Evolutionary conservation across 2,797 vertebrate genomes (phyloP).

Genomic region (Aphelocoma californica): DNA sequence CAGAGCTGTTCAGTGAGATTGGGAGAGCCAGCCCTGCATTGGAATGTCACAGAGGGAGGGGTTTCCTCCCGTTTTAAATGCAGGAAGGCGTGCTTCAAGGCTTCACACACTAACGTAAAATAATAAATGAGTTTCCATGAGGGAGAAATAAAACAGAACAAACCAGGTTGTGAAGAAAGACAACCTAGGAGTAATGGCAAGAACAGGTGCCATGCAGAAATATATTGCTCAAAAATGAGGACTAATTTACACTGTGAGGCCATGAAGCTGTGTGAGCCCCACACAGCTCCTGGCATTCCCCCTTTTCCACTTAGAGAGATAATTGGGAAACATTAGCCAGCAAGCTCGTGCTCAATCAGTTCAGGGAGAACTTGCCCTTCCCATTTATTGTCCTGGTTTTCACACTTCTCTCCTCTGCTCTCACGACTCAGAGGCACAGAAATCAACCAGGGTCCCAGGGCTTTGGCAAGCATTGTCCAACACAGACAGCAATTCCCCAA

Average conservation of each 20-base stretch:
- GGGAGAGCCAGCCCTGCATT: neutral
- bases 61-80: neutral
- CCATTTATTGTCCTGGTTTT: neutral
- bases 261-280: neutral
- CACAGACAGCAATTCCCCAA: slow-evolving; percentile 12
- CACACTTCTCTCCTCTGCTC: neutral
- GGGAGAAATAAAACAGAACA: neutral
- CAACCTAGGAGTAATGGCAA: neutral
- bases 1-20: fast-evolving
- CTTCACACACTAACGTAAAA: neutral
- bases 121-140: neutral
- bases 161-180: neutral
- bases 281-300: neutral
- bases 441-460: neutral
- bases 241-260: neutral
- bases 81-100: neutral
- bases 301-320: neutral
- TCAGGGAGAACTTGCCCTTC: neutral
- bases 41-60: neutral
- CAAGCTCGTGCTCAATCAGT: neutral
- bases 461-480: neutral
- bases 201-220: neutral
- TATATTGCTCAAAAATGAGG: neutral
- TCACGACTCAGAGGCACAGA: neutral
- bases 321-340: neutral